Conservation (phyloP, 2,113 vertebrate species). For the Gulo gulo region DNA sequence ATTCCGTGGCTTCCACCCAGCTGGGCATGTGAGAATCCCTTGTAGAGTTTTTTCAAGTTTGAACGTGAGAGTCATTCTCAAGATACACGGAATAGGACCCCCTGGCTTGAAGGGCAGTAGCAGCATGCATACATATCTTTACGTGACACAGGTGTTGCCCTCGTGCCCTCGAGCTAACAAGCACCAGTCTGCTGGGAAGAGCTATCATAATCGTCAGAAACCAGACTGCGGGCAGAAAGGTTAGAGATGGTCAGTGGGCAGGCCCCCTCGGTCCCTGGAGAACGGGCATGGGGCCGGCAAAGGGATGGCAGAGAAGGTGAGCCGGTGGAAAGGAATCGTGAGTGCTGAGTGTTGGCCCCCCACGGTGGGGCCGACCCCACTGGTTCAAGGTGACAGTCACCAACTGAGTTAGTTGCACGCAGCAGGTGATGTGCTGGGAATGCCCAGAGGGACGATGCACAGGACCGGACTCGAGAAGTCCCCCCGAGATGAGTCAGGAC, state of each 20-base stretch:
- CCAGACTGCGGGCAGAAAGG: too few species aligned
- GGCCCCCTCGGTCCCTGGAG: background rate
- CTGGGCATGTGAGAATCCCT: fast-evolving
- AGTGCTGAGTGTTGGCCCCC: fast-evolving
- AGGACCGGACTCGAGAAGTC: fast-evolving
- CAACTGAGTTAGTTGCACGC: fast-evolving
- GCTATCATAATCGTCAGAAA: fast-evolving
- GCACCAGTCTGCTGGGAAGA: background rate
- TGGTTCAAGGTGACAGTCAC: fast-evolving
- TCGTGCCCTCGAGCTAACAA: fast-evolving
- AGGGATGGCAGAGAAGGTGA: background rate
- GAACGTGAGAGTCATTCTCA: too few species aligned
- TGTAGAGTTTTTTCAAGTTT: background rate
- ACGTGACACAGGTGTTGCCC: fast-evolving
- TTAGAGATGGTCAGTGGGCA: background rate
- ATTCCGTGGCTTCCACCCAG: fast-evolving
- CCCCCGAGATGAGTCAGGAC: fast-evolving
- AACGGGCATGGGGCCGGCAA: fast-evolving
- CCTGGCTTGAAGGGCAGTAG: fast-evolving
- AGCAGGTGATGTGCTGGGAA: fast-evolving
- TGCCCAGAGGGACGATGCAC: fast-evolving
- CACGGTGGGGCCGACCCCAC: fast-evolving
- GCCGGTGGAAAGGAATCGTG: background rate
- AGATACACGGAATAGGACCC: background rate
- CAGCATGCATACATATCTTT: fast-evolving